Evolutionary conservation across 2,113 vertebrate species (phyloP).

Genomic region (Esox niger): DNA sequence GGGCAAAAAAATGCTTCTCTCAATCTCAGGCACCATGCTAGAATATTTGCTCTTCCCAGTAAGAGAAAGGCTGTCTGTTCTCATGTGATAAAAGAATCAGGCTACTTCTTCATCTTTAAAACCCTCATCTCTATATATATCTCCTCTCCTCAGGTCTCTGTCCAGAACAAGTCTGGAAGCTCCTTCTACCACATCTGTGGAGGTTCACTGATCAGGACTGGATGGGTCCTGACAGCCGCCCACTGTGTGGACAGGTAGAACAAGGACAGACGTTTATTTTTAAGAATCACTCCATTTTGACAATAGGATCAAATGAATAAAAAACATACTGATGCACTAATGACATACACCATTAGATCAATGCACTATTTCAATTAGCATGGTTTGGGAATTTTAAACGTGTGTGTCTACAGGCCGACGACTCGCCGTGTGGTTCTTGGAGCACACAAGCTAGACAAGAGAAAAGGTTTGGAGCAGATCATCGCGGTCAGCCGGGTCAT

Average conservation of each 20-base stretch:
- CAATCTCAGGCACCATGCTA: too few relatives aligned
- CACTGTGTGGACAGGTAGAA: slow-evolving; percentile 76
- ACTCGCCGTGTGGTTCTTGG: slow-evolving; percentile 74
- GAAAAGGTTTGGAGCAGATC: slow-evolving; percentile 73
- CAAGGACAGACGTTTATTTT: neutral
- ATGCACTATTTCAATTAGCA: too few relatives aligned
- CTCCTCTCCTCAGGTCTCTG: slow-evolving; percentile 3
- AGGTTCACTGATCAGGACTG: neutral
- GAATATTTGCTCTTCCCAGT: too few relatives aligned
- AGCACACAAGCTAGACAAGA: slow-evolving; percentile 72
- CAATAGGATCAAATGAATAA: too few relatives aligned
- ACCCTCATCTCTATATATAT: neutral
- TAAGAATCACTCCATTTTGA: too few relatives aligned
- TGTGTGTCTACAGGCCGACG: slow-evolving; percentile 24
- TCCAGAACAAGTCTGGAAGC: neutral
- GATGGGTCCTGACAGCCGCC: slow-evolving; percentile 87
- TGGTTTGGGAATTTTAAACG: too few relatives aligned
- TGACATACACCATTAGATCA: too few relatives aligned
- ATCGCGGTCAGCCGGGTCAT: slow-evolving; percentile 55
- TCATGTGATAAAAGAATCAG: neutral
- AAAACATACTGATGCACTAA: too few relatives aligned
- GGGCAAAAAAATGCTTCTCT: too few relatives aligned
- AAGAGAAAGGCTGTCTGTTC: too few relatives aligned
- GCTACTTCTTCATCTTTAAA: neutral
- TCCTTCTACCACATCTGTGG: slow-evolving; percentile 3